Evolutionary conservation across 2,797 vertebrate species (phyloP).

Genomic region (Micropoecilia bifurca): DNA sequence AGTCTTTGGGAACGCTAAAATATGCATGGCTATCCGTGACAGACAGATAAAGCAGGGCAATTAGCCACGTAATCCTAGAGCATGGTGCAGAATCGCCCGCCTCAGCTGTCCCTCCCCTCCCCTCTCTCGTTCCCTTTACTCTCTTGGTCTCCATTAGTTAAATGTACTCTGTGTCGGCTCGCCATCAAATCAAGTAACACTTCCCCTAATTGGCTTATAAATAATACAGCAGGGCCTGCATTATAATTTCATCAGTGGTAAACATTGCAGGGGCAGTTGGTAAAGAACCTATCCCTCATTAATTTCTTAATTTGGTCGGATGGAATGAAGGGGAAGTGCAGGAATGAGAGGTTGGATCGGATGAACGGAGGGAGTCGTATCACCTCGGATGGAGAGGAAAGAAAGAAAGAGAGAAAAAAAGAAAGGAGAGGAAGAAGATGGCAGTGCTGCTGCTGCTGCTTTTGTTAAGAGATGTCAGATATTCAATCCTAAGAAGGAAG

Average conservation of each 20-base stretch:
- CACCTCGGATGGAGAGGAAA: slow-evolving; percentile 82
- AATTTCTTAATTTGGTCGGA: slow-evolving; percentile 99
- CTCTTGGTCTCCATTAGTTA: slow-evolving; percentile 99
- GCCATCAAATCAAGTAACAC: slow-evolving; percentile 99
- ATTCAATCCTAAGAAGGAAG: slow-evolving; percentile 80
- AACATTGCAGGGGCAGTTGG: slow-evolving; percentile 95
- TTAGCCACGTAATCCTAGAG: slow-evolving; percentile 98
- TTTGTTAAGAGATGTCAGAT: slow-evolving; percentile 92
- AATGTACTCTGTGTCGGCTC: slow-evolving; percentile 99
- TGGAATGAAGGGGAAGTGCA: slow-evolving; percentile 86
- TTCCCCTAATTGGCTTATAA: slow-evolving; percentile 99
- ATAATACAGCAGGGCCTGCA: slow-evolving; percentile 96
- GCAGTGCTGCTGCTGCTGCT: slow-evolving; percentile 72
- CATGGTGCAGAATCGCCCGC: slow-evolving; percentile 85
- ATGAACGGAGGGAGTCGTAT: slow-evolving; percentile 85
- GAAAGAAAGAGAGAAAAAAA: slow-evolving; percentile 67
- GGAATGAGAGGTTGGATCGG: slow-evolving; percentile 78
- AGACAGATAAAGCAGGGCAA: slow-evolving; percentile 98
- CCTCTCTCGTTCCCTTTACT: slow-evolving; percentile 71
- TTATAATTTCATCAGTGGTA: slow-evolving; percentile 99
- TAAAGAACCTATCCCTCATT: slow-evolving; percentile 97
- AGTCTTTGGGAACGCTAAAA: slow-evolving; percentile 99
- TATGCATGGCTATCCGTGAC: slow-evolving; percentile 99
- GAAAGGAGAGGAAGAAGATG: slow-evolving; percentile 83
- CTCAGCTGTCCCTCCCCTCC: slow-evolving; percentile 78